A percentile compares a stretch with the other conserved stretches of the same genome.
Conservation (phyloP, 2,888 invertebrate genomes). For the Thymelicus acteon region DNA sequence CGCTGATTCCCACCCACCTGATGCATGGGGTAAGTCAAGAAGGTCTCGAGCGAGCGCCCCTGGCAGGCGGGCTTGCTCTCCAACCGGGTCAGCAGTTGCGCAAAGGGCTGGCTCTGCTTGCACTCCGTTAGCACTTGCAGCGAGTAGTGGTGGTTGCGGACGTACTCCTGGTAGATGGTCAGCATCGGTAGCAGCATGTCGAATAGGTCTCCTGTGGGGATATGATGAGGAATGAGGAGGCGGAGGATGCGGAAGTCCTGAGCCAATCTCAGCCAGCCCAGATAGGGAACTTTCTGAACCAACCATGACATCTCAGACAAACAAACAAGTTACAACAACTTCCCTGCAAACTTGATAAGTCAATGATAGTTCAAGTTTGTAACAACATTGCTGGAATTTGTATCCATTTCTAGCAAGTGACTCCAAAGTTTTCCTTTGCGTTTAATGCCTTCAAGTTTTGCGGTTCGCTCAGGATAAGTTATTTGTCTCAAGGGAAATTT, state of each 20-base stretch:
- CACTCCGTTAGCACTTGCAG: constrained; percentile 96
- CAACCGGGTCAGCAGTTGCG: constrained; percentile 90
- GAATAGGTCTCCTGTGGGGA: constrained; percentile 92
- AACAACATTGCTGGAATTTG: too few species aligned
- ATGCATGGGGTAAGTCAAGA: constrained; percentile 97
- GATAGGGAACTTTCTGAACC: too few species aligned
- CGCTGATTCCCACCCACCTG: constrained; percentile 80
- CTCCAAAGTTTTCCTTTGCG: background rate
- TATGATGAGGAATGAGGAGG: constrained; percentile 1
- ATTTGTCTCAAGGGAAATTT: background rate
- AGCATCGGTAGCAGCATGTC: constrained; percentile 97
- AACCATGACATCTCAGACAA: too few species aligned
- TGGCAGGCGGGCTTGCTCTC: constrained; percentile 95
- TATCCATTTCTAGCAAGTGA: too few species aligned
- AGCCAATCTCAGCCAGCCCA: too few species aligned
- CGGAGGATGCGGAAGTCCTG: too few species aligned
- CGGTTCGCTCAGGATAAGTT: background rate
- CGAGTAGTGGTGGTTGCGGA: constrained; percentile 96
- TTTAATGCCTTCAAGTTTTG: background rate
- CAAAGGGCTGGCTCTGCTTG: constrained; percentile 93
- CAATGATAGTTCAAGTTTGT: too few species aligned
- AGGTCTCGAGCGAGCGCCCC: constrained; percentile 93
- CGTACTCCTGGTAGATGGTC: constrained; percentile 97
- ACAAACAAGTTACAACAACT: too few species aligned
- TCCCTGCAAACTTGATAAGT: too few species aligned